Percentiles rank a stretch among this genome's conserved stretches.
phyloP scores from a whole-genome alignment of 2,888 invertebrate genomes.

The Euphydryas editha region DNA sequence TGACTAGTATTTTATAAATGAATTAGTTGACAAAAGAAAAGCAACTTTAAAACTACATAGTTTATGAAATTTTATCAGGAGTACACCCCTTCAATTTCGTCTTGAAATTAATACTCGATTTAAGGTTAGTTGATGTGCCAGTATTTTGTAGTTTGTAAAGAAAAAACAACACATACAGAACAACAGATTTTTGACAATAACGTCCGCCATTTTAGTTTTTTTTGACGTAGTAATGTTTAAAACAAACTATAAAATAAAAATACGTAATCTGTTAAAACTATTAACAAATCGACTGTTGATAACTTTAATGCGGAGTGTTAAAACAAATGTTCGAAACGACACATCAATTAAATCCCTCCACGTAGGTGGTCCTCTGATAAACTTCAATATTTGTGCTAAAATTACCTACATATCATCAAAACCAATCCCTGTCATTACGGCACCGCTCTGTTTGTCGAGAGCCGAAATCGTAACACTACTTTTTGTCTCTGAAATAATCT shows the following conservation, averaged over 20 bases:
- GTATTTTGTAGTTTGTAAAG: too few relatives aligned
- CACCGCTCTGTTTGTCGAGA: conserved; percentile 46
- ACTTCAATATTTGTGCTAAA: conserved; percentile 49
- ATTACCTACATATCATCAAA: conserved; percentile 41
- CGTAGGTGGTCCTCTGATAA: conserved; percentile 43
- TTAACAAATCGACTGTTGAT: neutral
- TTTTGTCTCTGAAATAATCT: conserved; percentile 26
- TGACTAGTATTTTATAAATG: conserved; percentile 1
- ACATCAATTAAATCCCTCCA: conserved; percentile 8
- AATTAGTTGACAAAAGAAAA: neutral
- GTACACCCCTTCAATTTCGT: too few relatives aligned
- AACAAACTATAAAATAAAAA: too few relatives aligned
- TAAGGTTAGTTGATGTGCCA: too few relatives aligned
- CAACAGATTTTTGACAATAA: too few relatives aligned
- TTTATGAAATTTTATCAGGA: neutral
- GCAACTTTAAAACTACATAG: too few relatives aligned
- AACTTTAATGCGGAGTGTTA: neutral
- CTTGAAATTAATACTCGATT: too few relatives aligned
- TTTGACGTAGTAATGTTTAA: too few relatives aligned
- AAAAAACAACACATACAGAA: too few relatives aligned
- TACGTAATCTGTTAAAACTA: neutral
- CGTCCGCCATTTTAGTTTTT: too few relatives aligned
- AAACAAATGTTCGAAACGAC: neutral
- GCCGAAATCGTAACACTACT: conserved; percentile 43
- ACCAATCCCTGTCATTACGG: conserved; percentile 48